phyloP scores from a whole-genome alignment of 2,888 invertebrate genomes.

The Pammene fasciana region DNA sequence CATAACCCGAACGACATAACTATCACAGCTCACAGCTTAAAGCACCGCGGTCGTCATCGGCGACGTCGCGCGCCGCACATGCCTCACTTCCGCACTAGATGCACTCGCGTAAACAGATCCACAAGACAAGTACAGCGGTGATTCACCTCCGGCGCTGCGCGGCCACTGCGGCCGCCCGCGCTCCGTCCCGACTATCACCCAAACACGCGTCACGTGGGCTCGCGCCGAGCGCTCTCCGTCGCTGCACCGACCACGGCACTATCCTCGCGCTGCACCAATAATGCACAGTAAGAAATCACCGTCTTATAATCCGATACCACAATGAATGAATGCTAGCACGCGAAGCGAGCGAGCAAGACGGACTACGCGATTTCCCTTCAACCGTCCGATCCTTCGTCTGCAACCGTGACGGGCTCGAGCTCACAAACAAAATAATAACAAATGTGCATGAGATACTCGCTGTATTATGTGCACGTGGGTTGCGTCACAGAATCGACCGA shows the following conservation, averaged over 20 bases:
- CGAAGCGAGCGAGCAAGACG: slow-evolving; percentile 67
- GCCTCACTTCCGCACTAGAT: slow-evolving; percentile 80
- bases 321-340: slow-evolving; percentile 61
- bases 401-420: slow-evolving; percentile 82
- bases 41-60: slow-evolving; percentile 78
- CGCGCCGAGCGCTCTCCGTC: slow-evolving; percentile 74
- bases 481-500: slow-evolving; percentile 72
- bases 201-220: slow-evolving; percentile 63
- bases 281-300: slow-evolving; percentile 65
- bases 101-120: slow-evolving; percentile 80
- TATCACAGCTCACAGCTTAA: slow-evolving; percentile 75
- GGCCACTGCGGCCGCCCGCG: slow-evolving; percentile 77
- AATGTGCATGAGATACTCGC: slow-evolving; percentile 85
- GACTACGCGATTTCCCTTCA: slow-evolving; percentile 71
- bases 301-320: slow-evolving; percentile 63
- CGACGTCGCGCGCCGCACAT: slow-evolving; percentile 75
- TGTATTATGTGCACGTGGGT: slow-evolving; percentile 81
- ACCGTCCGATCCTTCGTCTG: slow-evolving; percentile 68
- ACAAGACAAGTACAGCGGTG: slow-evolving; percentile 74
- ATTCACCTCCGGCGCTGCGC: slow-evolving; percentile 76
- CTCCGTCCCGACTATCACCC: slow-evolving; percentile 73
- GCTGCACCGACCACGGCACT: slow-evolving; percentile 63
- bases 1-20: slow-evolving; percentile 80
- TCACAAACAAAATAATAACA: slow-evolving; percentile 89
- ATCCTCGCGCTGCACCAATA: slow-evolving; percentile 66